Base-by-base conservation (phyloP, 2,888 invertebrate genomes). In the Eueremaeus valkanovi region DNA sequence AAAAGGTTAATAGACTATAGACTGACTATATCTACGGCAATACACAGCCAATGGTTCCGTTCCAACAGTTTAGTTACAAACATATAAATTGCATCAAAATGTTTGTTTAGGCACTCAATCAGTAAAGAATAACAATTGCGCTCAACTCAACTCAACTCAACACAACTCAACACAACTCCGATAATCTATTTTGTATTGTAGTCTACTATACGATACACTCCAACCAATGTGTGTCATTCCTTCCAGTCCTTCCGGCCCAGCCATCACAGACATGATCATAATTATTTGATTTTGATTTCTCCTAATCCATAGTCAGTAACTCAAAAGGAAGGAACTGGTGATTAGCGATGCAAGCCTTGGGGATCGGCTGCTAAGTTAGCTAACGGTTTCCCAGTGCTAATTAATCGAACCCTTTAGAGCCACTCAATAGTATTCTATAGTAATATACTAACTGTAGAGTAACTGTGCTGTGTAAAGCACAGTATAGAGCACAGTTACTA, bases 361-460 rank as follows among this genome's bases (percentile, higher is more conserved):
- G 36, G 66, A 66, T 66, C 18, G 27, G 6, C 0, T n/a, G 33
- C 36, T 36, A 33, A 66, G 66, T 66, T 66, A 66, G 66, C 66
- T 66, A 66, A 66, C 36, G 66, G 66, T 66, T 33, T 66, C 33
- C 18, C 66, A 66, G 66, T 31, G 29, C 36, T 66, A 66, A 66
- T 66, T 66, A 66, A 66, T 66, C 33, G 66, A 66, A 66, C 33
- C 33, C 66, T 66, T 66, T 66, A 66, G 66, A 66, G 66, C 66
- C 36, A 66, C 3, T 61, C 6, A 36, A 16, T 66, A 21, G 9
- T 29, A 31, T 24, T n/a, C n/a, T n/a, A n/a, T n/a, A n/a, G n/a
- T n/a, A n/a, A n/a, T n/a, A n/a, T n/a, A n/a, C n/a, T n/a, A n/a
- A n/a, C n/a, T n/a, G n/a, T n/a, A n/a, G n/a, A n/a, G n/a, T n/a